phyloP scores from a whole-genome alignment of 2,797 vertebrate genomes.

The Tiaroga cobitis region DNA sequence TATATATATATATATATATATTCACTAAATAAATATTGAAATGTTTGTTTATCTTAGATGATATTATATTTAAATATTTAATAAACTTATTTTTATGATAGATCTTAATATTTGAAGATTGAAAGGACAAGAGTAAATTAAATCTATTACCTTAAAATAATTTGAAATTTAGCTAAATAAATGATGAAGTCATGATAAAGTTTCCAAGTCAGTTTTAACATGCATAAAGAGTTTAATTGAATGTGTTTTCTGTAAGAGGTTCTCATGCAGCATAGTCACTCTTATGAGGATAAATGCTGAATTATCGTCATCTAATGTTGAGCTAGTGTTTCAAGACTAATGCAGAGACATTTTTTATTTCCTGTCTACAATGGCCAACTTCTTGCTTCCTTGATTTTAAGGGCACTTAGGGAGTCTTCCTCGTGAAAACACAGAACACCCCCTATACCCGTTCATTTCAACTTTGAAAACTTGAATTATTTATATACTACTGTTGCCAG shows the following conservation, averaged over 20 bases:
- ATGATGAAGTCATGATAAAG: background rate
- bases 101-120: background rate
- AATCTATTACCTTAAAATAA: background rate
- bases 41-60: background rate
- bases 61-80: background rate
- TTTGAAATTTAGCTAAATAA: background rate
- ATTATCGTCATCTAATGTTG: constrained; percentile 30
- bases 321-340: constrained; percentile 22
- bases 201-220: background rate
- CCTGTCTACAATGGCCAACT: constrained; percentile 10
- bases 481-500: constrained; percentile 49
- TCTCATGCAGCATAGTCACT: background rate
- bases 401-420: constrained; percentile 27
- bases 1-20: no score
- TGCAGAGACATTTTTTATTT: constrained; percentile 21
- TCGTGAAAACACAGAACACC: constrained; percentile 7
- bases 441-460: constrained; percentile 49
- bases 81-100: background rate
- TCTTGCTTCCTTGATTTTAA: constrained; percentile 14
- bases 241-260: background rate
- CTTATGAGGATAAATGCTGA: constrained; percentile 7
- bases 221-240: background rate
- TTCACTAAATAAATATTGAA: background rate
- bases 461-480: constrained; percentile 62
- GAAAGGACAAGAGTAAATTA: background rate